Evolutionary conservation across 2,113 vertebrate species (phyloP), one percentile per base, ranked within the genome.

Genomic region (Nothoprocta pentlandii): DNA sequence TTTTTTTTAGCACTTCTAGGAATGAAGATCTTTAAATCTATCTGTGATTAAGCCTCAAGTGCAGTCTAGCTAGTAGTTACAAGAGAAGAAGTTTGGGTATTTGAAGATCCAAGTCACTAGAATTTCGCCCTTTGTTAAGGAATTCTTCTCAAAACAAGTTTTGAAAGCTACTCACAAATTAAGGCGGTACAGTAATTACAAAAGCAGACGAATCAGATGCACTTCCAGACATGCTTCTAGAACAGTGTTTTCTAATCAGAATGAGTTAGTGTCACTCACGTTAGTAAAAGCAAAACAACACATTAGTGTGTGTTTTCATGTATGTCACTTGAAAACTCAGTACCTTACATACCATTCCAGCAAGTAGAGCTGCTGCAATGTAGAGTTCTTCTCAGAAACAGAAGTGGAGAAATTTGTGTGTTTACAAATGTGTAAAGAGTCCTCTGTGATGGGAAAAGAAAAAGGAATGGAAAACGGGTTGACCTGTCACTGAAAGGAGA

Each of bases 291-390:
- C 12, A 47, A 46, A 84, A 42, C 0, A 4, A 39, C 0, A 3
- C 5, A 7, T 49, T 20, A 67, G 28, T 2, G 12, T 12, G 2
- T 73, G 6, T 56, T 32, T 76, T 69, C 32, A 41, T 25, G 19
- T 16, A 13, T 4, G 39, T 10, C 9, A 54, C 4, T 19, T 61
- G 81, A n/a, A 12, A 64, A 69, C 30, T 51, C 47, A n/a, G 20
- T 63, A 51, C 56, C 0, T 1, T 21, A 25, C 71, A 7, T 69
- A 66, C 47, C 10, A 36, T 34, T 64, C 12, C 44, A 51, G 3
- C 32, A 36, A 34, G 23, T 9, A 28, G 36, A n/a, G 36, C 19
- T 49, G 46, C 22, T 0, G 2, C 14, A 0, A 0, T 3, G 21
- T 44, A 0, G 2, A 22, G 26, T 36, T 77, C 63, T 47, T 80